Percentiles rank a stretch among this genome's conserved stretches.
phyloP scores from a whole-genome alignment of 1,140 invertebrate genomes.

The Sitophilus oryzae region DNA sequence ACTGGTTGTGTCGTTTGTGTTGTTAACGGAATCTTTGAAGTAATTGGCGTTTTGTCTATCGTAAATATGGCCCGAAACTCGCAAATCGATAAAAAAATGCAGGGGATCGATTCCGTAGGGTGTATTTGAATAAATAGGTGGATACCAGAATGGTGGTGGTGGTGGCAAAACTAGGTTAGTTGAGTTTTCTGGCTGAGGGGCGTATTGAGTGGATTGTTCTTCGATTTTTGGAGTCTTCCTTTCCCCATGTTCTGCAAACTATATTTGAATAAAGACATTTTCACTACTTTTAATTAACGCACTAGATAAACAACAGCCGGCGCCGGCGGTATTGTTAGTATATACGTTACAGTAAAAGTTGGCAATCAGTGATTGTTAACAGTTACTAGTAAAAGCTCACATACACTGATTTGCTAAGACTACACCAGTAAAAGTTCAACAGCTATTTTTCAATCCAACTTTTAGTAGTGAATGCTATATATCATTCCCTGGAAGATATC shows the following conservation, averaged over 20 bases:
- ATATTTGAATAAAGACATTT: no score
- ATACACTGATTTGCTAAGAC: no score
- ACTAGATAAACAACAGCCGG: no score
- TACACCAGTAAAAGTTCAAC: no score
- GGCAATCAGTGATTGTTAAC: no score
- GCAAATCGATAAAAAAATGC: conserved; percentile 74
- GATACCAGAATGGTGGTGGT: conserved; percentile 72
- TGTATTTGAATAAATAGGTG: conserved; percentile 59
- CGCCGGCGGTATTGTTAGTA: no score
- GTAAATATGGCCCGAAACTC: conserved; percentile 74
- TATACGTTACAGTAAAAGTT: no score
- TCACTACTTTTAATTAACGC: no score
- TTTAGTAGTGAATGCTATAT: no score
- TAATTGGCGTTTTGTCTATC: conserved; percentile 58
- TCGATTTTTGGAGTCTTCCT: conserved; percentile 8
- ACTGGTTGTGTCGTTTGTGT: conserved; percentile 28
- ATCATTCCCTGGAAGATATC: no score
- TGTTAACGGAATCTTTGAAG: conserved; percentile 1
- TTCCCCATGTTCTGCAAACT: conserved; percentile 8
- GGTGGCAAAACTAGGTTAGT: conserved; percentile 47
- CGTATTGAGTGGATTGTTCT: neutral
- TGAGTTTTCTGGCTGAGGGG: conserved; percentile 28
- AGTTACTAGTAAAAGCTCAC: no score
- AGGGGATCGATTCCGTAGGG: conserved; percentile 73
- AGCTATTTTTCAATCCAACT: no score